Percentiles rank a stretch among this genome's conserved stretches.
Evolutionary conservation across 2,113 vertebrate species (phyloP).

Genomic region (Neodontobutis hainanensis): DNA sequence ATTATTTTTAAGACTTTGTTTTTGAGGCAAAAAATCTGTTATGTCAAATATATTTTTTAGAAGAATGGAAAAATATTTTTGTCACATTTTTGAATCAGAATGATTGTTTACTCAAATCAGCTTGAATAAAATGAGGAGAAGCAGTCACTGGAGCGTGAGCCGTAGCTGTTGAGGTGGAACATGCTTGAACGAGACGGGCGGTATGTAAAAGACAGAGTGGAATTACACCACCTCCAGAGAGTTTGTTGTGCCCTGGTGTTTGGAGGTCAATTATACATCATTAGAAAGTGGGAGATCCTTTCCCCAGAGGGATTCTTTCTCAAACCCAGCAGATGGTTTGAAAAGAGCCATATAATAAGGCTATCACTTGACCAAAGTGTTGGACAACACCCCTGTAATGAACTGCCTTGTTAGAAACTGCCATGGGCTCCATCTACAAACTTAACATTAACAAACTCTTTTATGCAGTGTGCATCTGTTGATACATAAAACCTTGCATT

Average conservation of each 20-base stretch:
- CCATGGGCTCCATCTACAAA: slow-evolving; percentile 55
- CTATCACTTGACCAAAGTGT: slow-evolving; percentile 70
- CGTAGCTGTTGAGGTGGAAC: slow-evolving; percentile 54
- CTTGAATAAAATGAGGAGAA: slow-evolving; percentile 14
- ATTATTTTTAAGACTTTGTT: too few species aligned
- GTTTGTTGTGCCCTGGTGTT: slow-evolving; percentile 70
- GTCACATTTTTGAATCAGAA: neutral
- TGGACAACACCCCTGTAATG: slow-evolving; percentile 75
- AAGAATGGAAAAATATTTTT: neutral
- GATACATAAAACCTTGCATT: slow-evolving; percentile 31
- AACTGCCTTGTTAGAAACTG: slow-evolving; percentile 71
- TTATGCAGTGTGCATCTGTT: slow-evolving; percentile 31
- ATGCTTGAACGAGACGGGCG: slow-evolving; percentile 62
- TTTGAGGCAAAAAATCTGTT: neutral
- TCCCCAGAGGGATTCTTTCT: slow-evolving; percentile 63
- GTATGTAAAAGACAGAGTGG: slow-evolving; percentile 65
- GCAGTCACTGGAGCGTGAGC: slow-evolving; percentile 49
- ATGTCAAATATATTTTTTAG: neutral
- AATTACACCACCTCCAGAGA: slow-evolving; percentile 60
- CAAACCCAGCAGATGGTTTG: slow-evolving; percentile 67
- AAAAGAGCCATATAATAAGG: slow-evolving; percentile 68
- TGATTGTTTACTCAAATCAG: neutral
- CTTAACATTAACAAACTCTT: slow-evolving; percentile 52
- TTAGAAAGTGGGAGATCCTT: slow-evolving; percentile 68
- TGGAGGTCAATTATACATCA: slow-evolving; percentile 74